Evolutionary conservation across 1,140 invertebrate genomes (phyloP).

Genomic region (Drosophila quadrilineata): DNA sequence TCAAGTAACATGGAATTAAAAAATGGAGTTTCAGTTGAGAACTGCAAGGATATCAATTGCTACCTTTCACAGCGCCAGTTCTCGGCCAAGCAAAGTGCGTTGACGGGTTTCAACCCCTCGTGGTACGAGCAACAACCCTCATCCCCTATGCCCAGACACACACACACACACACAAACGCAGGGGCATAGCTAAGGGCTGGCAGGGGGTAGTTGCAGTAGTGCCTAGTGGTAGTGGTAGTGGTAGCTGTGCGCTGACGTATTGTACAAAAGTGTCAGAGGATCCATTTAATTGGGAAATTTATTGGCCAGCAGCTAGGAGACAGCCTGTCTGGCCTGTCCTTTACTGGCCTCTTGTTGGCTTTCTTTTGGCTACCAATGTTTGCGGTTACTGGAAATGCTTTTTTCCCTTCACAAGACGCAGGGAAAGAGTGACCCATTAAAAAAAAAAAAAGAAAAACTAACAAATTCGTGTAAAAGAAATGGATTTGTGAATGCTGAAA

Average conservation of each 20-base stretch:
- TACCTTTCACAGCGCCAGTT: constrained; percentile 78
- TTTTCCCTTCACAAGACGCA: no score
- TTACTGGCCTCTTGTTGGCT: constrained; percentile 69
- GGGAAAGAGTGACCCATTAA: constrained; percentile 23
- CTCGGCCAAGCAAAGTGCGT: constrained; percentile 54
- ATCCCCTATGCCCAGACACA: constrained; percentile 50
- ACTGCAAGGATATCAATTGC: constrained; percentile 22
- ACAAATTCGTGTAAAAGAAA: constrained; percentile 61
- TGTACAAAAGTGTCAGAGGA: constrained; percentile 69
- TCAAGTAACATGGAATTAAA: constrained; percentile 56
- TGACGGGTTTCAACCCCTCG: constrained; percentile 58
- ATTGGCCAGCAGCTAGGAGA: constrained; percentile 62
- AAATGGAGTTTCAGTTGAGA: constrained; percentile 51
- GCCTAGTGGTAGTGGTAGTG: constrained; percentile 24
- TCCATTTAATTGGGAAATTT: constrained; percentile 78
- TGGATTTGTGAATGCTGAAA: constrained; percentile 37
- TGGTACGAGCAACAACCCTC: constrained; percentile 55
- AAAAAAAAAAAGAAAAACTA: constrained; percentile 25
- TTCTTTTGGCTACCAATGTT: constrained; percentile 53
- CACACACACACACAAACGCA: constrained; percentile 14
- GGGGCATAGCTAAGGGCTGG: constrained; percentile 20
- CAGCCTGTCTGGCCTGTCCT: constrained; percentile 70
- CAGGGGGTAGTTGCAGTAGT: constrained; percentile 57
- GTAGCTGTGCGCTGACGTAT: constrained; percentile 43
- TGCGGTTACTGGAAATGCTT: constrained; percentile 71